Evolutionary conservation across 2,113 vertebrate species (phyloP), one percentile per base, ranked within the genome.

Genomic region (Myiagra hebetior): DNA sequence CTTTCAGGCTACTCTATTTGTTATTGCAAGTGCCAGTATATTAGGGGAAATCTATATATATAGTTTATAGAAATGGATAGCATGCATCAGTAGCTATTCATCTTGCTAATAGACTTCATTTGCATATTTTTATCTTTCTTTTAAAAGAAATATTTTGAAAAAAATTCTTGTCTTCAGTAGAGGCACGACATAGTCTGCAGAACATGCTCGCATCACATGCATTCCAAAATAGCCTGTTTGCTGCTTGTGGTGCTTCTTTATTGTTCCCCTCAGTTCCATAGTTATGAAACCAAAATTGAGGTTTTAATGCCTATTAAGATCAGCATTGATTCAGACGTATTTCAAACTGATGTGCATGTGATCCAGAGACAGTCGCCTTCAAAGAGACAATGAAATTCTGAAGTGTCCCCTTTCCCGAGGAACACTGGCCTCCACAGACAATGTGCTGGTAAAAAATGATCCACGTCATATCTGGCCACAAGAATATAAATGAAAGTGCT

Each of bases 1-100:
- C 94, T 97, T 97, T 82, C 82, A 87, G 88, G 93, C 84, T 78
- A 53, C 63, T 82, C 91, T 95, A 67, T 95, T 63, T 68, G 39
- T 93, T 93, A 95, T 50, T 93, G 89, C 72, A 86, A 87, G 83
- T 67, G 79, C 75, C 96, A 93, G 74, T 53, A 89, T 88, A 97
- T 88, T 89, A 57, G 22, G 74, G 87, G 39, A 98, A 97, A 97
- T 95, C 60, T 75, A 55, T 72, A 59, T 89, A 52, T 52, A 30
- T 70, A 50, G 69, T 50, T 90, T 63, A 44, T 72, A 87, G 72
- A 87, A 95, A 60, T 52, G 94, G 65, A 92, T 89, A 84, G 81
- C 41, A 62, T 88, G 86, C 60, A 91, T 76, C 52, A 49, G 57
- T 94, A 72, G 70, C 72, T 82, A 84, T 80, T 95, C 13, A 7